phyloP scores from a whole-genome alignment of 1,140 invertebrate species.

The Melipona quadrifasciata region DNA sequence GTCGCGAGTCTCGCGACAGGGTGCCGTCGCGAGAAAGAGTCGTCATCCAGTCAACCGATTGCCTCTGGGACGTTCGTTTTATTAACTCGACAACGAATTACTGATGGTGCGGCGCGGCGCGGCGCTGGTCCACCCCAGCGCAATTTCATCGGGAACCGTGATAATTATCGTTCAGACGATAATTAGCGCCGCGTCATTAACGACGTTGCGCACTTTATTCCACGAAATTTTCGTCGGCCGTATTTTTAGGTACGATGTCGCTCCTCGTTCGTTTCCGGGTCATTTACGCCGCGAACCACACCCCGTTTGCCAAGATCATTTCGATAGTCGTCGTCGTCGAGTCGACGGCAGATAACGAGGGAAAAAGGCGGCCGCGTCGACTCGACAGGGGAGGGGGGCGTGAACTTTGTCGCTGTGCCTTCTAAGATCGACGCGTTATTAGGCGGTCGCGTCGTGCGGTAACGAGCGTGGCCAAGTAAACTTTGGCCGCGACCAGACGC shows the following conservation, averaged over 20 bases:
- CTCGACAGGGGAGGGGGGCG: conserved; percentile 3
- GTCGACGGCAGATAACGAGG: conserved; percentile 46
- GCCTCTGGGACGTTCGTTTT: conserved; percentile 43
- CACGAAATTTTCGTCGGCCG: neutral
- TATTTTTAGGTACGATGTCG: conserved; percentile 40
- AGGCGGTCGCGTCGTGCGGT: conserved; percentile 69
- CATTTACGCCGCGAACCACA: conserved; percentile 53
- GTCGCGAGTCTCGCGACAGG: conserved; percentile 24
- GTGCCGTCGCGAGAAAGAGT: neutral
- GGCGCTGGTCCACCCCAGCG: conserved; percentile 4
- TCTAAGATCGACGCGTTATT: conserved; percentile 70
- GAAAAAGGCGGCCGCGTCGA: neutral
- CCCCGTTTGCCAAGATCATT: conserved; percentile 35
- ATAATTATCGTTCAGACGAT: conserved; percentile 37
- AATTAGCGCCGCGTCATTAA: conserved; percentile 49
- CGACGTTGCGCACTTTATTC: conserved; percentile 25
- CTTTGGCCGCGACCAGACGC: conserved; percentile 71
- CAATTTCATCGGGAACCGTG: neutral
- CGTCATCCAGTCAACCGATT: neutral
- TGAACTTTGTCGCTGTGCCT: conserved; percentile 54
- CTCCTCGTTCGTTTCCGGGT: conserved; percentile 49
- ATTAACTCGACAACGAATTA: conserved; percentile 48
- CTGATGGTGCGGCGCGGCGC: conserved; percentile 41
- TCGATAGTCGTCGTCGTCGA: conserved; percentile 27
- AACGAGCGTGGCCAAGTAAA: conserved; percentile 75